phyloP scores from a whole-genome alignment of 2,113 vertebrate species.

The Burhinus oedicnemus region DNA sequence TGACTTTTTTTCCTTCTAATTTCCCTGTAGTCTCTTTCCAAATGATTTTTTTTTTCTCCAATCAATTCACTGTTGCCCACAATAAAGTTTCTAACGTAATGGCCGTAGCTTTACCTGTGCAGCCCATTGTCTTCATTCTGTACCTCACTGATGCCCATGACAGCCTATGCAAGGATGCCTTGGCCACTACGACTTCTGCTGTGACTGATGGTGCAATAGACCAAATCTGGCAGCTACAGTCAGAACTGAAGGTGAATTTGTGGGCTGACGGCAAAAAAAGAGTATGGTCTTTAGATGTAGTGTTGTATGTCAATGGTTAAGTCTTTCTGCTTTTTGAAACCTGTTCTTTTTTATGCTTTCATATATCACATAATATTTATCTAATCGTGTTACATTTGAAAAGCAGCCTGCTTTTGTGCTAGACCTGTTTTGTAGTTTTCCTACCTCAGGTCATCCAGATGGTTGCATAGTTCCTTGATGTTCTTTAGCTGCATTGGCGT shows the following conservation, averaged over 20 bases:
- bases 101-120: background rate
- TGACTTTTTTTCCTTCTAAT: background rate
- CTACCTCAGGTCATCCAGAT: background rate
- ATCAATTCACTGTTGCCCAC: background rate
- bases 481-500: background rate
- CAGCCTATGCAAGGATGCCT: background rate
- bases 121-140: background rate
- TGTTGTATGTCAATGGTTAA: background rate
- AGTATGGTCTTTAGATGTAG: background rate
- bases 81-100: background rate
- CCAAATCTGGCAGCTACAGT: background rate
- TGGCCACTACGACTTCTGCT: background rate
- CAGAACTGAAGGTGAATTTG: background rate
- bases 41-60: background rate
- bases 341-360: background rate
- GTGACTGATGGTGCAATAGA: background rate
- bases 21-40: background rate
- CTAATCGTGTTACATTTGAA: background rate
- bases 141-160: background rate
- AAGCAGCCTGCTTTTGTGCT: background rate
- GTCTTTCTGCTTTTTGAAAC: background rate
- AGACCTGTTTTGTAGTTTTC: background rate
- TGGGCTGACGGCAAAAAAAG: background rate
- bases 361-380: background rate
- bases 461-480: background rate